Percentiles rank a stretch among this genome's conserved stretches.
These are phyloP conservation scores for Teleiodes luculella DNA, from an alignment of 2,888 invertebrate species.

Conservation along the genomic window DNA sequence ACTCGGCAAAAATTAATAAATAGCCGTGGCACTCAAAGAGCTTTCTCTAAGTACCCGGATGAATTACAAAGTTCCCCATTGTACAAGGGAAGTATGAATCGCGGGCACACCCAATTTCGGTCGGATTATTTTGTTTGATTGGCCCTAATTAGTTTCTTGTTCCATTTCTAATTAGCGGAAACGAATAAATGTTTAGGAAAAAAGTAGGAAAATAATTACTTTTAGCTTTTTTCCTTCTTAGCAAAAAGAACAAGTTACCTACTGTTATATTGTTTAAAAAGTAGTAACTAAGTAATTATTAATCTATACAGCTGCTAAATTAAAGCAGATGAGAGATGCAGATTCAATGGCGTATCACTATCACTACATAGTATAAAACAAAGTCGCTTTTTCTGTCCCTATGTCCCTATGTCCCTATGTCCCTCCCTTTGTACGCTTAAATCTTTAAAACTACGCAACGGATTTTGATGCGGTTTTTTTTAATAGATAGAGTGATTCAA, in stretches of 20 bases:
- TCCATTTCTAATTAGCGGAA: background rate
- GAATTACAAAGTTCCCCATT: conserved; percentile 1
- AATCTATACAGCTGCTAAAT: too few relatives aligned
- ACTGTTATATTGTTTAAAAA: too few relatives aligned
- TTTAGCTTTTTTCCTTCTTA: background rate
- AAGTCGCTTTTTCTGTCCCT: too few relatives aligned
- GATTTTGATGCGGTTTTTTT: too few relatives aligned
- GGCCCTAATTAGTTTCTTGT: conserved; percentile 1
- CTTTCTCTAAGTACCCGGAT: background rate
- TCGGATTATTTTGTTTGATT: conserved; percentile 4
- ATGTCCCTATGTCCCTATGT: too few relatives aligned
- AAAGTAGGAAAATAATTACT: background rate
- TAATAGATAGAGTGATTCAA: too few relatives aligned
- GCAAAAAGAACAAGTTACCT: background rate
- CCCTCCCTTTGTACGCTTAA: too few relatives aligned
- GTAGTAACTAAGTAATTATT: too few relatives aligned
- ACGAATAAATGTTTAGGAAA: background rate
- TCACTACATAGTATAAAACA: too few relatives aligned
- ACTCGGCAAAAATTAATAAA: conserved; percentile 2
- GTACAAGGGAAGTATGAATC: background rate
- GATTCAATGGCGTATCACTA: too few relatives aligned
- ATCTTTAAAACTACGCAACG: too few relatives aligned
- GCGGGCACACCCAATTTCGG: background rate
- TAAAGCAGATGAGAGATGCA: too few relatives aligned
- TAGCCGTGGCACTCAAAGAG: background rate